Evolutionary conservation across 2,888 invertebrate species (phyloP).

Genomic region (Philhelius pedissequus): DNA sequence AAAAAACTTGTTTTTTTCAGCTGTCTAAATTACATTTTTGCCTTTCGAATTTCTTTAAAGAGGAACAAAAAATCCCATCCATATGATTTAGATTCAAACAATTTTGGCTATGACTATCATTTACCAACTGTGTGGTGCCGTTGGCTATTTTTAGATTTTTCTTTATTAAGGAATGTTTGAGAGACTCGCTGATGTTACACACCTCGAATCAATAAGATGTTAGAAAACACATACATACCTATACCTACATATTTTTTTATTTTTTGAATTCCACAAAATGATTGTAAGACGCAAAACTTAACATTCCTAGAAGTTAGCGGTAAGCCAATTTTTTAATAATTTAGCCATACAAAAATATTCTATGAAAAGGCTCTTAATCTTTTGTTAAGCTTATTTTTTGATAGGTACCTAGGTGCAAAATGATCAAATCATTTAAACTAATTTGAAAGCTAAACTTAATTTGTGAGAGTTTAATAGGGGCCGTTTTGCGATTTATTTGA

Average conservation of each 20-base stretch:
- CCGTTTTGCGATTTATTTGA: conserved; percentile 28
- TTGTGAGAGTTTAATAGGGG: conserved; percentile 11
- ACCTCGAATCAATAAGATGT: conserved; percentile 5
- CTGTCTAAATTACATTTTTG: background rate
- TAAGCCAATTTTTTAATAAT: background rate
- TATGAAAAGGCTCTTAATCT: conserved; percentile 6
- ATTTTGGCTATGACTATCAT: conserved; percentile 35
- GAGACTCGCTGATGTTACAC: background rate
- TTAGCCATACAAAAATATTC: conserved; percentile 18
- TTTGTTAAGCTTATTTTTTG: conserved; percentile 26
- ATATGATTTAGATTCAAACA: conserved; percentile 2
- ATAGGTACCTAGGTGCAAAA: no score
- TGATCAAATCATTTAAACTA: background rate
- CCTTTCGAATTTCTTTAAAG: conserved; percentile 12
- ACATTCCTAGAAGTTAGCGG: background rate
- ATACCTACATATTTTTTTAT: background rate
- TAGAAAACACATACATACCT: background rate
- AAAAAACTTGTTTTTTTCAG: conserved; percentile 8
- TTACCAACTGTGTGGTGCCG: background rate
- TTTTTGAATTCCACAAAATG: background rate
- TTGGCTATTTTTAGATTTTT: conserved; percentile 46
- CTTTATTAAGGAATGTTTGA: conserved; percentile 3
- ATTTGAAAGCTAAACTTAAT: conserved; percentile 55
- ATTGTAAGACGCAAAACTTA: background rate
- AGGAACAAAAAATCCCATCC: background rate